Evolutionary conservation across 1,140 invertebrate species (phyloP), one percentile per base, ranked within the genome.

Genomic region (Leptoteleia sp.): DNA sequence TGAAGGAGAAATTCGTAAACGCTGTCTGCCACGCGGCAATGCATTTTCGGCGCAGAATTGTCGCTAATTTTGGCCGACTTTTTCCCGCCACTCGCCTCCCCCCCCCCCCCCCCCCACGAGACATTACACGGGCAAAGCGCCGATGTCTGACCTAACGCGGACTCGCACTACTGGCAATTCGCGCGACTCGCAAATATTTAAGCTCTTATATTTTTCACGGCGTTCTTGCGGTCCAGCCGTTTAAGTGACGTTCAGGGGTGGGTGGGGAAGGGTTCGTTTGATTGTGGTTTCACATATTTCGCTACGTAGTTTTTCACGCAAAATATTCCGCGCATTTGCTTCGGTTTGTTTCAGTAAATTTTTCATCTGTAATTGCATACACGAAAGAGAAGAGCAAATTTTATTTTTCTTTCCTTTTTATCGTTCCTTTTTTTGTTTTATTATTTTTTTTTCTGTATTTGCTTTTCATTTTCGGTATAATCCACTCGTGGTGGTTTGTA

Each of bases 1-100:
- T 76, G 71, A 71, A 71, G 67, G 57, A 50, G 75, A 71, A 70
- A 71, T 71, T 77, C 59, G 59, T 77, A 65, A 71, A 67, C 12
- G 67, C 54, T 40, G 43, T 71, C 59, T 64, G 42, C 35, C 6
- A 11, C 4, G 52, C 13, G 17, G 13, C 19, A 57, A 71, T 43
- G 37, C 55, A 70, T 45, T 76, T 68, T 68, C 59, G 65, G 33
- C 9, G 15, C 1, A 61, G 61, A 77, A 71, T 77, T 68, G 75
- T 71, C 67, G 61, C 52, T 77, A 71, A 77, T 77, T 77, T 61
- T 9, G 17, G 11, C 5, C 15, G 8, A 11, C 40, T 65, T 77
- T 76, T 64, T 64, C n/a, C n/a, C n/a, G n/a, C n/a, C n/a, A n/a
- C n/a, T n/a, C 12, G 3, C n/a, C 31, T 52, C 3, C 6, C 22